Evolutionary conservation across 2,888 invertebrate species (phyloP).

Genomic region (Ligdia adustata): DNA sequence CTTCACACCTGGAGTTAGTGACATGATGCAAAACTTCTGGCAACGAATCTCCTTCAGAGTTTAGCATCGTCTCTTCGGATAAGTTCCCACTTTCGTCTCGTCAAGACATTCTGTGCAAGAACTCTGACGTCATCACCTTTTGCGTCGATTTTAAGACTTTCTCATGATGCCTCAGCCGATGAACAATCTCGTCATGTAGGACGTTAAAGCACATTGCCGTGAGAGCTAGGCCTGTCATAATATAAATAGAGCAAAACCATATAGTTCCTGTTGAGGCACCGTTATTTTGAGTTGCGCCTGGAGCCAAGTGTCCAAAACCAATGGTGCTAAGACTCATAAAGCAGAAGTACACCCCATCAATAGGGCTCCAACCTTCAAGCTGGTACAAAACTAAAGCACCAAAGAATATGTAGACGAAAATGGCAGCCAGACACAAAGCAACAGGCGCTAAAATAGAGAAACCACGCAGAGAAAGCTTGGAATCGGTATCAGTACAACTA

Average conservation of each 20-base stretch:
- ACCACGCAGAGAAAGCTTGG: constrained; percentile 87
- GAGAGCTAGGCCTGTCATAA: constrained; percentile 94
- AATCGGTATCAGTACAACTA: constrained; percentile 88
- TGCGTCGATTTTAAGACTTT: constrained; percentile 68
- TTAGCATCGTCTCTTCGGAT: constrained; percentile 71
- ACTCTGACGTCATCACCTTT: constrained; percentile 73
- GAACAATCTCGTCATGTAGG: constrained; percentile 93
- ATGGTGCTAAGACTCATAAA: constrained; percentile 97
- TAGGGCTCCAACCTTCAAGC: constrained; percentile 95
- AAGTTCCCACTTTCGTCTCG: constrained; percentile 73
- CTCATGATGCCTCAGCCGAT: constrained; percentile 87
- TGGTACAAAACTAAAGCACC: constrained; percentile 95
- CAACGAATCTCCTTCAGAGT: constrained; percentile 72
- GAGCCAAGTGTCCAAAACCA: constrained; percentile 94
- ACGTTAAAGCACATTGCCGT: constrained; percentile 97
- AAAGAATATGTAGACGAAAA: constrained; percentile 95
- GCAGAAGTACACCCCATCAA: constrained; percentile 97
- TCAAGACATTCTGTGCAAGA: constrained; percentile 73
- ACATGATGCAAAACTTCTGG: constrained; percentile 79
- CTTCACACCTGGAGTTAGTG: constrained; percentile 62
- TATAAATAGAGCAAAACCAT: constrained; percentile 96
- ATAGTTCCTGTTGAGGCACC: constrained; percentile 86
- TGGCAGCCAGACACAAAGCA: constrained; percentile 93
- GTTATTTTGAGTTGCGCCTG: constrained; percentile 84
- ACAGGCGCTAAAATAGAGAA: constrained; percentile 95